Conservation (phyloP, 2,797 vertebrate genomes). For the Geotrypetes seraphini region DNA sequence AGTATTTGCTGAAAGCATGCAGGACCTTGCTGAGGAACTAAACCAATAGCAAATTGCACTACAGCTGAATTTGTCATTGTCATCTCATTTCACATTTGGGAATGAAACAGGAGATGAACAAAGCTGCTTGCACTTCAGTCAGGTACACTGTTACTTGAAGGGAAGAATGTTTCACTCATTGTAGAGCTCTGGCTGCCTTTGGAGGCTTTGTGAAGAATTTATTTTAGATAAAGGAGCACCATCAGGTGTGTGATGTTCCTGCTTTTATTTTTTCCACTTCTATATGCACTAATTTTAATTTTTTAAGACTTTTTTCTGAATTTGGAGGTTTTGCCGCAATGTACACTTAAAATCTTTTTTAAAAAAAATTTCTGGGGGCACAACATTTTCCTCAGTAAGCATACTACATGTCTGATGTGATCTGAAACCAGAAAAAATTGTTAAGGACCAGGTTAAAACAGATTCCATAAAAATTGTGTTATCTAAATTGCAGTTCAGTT, state of each 20-base stretch:
- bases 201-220: slow-evolving; percentile 81
- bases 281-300: slow-evolving; percentile 98
- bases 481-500: slow-evolving; percentile 40
- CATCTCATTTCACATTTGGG: slow-evolving; percentile 59
- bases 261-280: slow-evolving; percentile 86
- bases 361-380: slow-evolving; percentile 52
- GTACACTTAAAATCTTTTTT: slow-evolving; percentile 54
- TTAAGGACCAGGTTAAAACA: slow-evolving; percentile 53
- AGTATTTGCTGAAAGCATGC: slow-evolving; percentile 67
- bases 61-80: slow-evolving; percentile 71
- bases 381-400: slow-evolving; percentile 47
- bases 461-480: slow-evolving; percentile 47
- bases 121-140: slow-evolving; percentile 83
- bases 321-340: slow-evolving; percentile 62
- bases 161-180: slow-evolving; percentile 80
- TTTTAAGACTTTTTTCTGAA: slow-evolving; percentile 76
- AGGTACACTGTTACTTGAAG: slow-evolving; percentile 94
- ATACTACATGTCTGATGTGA: slow-evolving; percentile 42
- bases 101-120: slow-evolving; percentile 66
- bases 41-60: slow-evolving; percentile 85
- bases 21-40: slow-evolving; percentile 56
- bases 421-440: slow-evolving; percentile 47
- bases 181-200: slow-evolving; percentile 69
- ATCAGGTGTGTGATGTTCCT: slow-evolving; percentile 72
- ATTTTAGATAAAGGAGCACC: slow-evolving; percentile 86